These are phyloP conservation scores for Araneus ventricosus DNA, from an alignment of 1,140 invertebrate species.

Conservation along the genomic window DNA sequence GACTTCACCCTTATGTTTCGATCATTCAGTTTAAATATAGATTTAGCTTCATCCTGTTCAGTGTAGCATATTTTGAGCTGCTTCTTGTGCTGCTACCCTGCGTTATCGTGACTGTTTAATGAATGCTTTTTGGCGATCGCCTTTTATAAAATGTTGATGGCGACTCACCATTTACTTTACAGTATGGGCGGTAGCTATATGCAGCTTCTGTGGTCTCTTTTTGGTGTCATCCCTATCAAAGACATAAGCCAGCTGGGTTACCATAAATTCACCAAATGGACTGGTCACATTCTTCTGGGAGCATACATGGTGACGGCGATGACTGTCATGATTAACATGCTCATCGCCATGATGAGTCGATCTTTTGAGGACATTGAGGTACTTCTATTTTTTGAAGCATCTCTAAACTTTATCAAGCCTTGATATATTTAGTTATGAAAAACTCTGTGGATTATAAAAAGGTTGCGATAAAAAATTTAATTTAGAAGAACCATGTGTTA, in stretches of 20 bases:
- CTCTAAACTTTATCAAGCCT: not conserved
- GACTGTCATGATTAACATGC: constrained; percentile 84
- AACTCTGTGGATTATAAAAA: no score
- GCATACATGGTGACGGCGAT: constrained; percentile 83
- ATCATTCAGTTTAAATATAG: not conserved
- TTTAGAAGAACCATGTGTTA: no score
- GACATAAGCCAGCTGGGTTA: constrained; percentile 76
- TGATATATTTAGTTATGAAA: no score
- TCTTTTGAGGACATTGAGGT: constrained; percentile 84
- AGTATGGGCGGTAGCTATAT: constrained; percentile 82
- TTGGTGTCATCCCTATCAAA: constrained; percentile 79
- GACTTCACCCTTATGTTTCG: not conserved
- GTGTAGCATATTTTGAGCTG: not conserved
- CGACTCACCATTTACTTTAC: constrained; percentile 75
- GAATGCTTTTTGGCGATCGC: not conserved
- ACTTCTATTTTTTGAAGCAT: constrained; percentile 28
- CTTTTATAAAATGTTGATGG: not conserved
- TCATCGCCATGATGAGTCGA: constrained; percentile 84
- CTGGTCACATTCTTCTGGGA: constrained; percentile 80
- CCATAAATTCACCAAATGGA: constrained; percentile 77
- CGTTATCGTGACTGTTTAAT: no score
- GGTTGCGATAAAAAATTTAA: no score
- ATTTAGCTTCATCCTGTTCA: not conserved
- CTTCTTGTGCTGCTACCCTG: not conserved
- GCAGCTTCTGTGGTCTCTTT: constrained; percentile 83